Conservation (phyloP, 2,888 invertebrate species). For the Stenurella melanura region DNA sequence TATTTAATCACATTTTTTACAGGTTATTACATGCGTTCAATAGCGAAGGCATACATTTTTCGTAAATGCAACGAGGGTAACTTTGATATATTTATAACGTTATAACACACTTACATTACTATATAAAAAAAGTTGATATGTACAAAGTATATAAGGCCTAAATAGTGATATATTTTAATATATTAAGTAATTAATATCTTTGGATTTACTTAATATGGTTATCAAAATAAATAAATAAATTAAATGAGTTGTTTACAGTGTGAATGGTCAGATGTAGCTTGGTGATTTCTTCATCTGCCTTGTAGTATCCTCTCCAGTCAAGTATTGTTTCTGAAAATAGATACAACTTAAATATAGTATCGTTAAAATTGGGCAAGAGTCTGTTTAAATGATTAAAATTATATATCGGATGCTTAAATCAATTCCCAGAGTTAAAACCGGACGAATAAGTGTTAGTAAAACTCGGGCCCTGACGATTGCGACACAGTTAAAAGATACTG, state of each 20-base stretch:
- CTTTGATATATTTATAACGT: conserved; percentile 24
- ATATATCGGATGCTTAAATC: too few species aligned
- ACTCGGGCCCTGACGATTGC: too few species aligned
- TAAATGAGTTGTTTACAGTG: not conserved
- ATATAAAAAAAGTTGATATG: conserved; percentile 37
- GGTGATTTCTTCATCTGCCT: not conserved
- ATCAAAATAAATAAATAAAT: conserved; percentile 37
- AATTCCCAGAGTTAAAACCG: too few species aligned
- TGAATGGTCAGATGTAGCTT: not conserved
- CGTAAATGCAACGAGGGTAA: conserved; percentile 71
- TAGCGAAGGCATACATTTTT: conserved; percentile 94
- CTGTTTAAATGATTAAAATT: too few species aligned
- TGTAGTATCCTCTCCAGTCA: not conserved
- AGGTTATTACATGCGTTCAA: conserved; percentile 82
- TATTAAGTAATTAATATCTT: conserved; percentile 50
- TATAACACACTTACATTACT: conserved; percentile 19
- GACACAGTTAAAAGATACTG: too few species aligned
- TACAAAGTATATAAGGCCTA: conserved; percentile 38
- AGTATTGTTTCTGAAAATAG: not conserved
- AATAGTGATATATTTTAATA: conserved; percentile 23
- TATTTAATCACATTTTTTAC: conserved; percentile 59
- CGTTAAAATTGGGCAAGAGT: too few species aligned
- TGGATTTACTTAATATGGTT: conserved; percentile 41
- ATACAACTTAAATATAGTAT: not conserved
- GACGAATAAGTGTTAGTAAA: too few species aligned